A percentile compares a stretch with the other conserved stretches of the same genome.
Evolutionary conservation across 1,140 invertebrate species (phyloP).

Genomic region (Lordiphosa clarofinis): DNA sequence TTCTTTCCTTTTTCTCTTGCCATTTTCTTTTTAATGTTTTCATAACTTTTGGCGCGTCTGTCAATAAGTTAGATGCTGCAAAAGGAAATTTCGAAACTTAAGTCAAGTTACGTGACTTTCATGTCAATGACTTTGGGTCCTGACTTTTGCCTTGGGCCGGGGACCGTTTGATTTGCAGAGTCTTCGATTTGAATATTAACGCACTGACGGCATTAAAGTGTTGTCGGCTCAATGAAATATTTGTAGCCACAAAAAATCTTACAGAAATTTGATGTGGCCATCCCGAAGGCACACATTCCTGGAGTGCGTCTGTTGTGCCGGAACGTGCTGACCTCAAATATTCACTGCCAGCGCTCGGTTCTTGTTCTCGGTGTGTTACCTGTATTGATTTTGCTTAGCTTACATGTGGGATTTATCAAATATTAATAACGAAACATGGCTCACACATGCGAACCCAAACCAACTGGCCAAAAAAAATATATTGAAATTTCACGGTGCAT

Average conservation of each 20-base stretch:
- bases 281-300: neutral
- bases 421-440: conserved; percentile 64
- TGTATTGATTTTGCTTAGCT: conserved; percentile 73
- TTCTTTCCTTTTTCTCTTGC: conserved; percentile 27
- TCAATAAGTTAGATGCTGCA: conserved; percentile 55
- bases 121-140: conserved; percentile 51
- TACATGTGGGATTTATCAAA: conserved; percentile 71
- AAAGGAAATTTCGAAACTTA: conserved; percentile 50
- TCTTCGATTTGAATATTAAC: conserved; percentile 70
- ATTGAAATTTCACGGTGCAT: conserved; percentile 38
- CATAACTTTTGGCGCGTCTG: conserved; percentile 64
- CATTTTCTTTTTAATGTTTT: conserved; percentile 63
- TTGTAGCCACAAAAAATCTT: conserved; percentile 14
- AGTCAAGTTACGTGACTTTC: conserved; percentile 62
- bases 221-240: conserved; percentile 33
- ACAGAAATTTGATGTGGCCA: too few species aligned
- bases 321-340: conserved; percentile 26
- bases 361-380: conserved; percentile 22
- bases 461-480: conserved; percentile 22
- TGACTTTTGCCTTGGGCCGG: conserved; percentile 26
- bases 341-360: conserved; percentile 19
- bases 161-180: conserved; percentile 35
- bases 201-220: conserved; percentile 32
- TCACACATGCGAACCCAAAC: conserved; percentile 32
- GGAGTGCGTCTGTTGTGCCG: conserved; percentile 7